phyloP scores from a whole-genome alignment of 53 echinoderm and acorn worm genomes.

The Henricia sp. region DNA sequence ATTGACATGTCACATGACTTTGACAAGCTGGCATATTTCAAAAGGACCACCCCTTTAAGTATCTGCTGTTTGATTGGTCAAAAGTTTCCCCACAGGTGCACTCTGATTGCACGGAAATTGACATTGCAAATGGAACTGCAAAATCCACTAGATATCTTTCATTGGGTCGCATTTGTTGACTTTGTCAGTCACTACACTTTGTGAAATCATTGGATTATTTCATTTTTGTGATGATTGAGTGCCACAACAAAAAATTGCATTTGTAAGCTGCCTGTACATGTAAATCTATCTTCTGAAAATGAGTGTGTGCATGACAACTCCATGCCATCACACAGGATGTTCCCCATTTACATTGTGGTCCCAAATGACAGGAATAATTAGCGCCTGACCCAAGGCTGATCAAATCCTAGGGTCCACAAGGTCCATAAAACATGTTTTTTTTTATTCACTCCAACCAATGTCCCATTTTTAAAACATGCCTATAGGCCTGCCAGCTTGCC shows the following conservation, averaged over 20 bases:
- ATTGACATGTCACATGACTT: too few species aligned
- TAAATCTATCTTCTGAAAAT: slow-evolving; percentile 45
- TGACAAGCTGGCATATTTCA: too few species aligned
- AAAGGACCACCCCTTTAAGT: too few species aligned
- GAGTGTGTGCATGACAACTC: slow-evolving; percentile 22
- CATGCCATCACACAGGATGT: not conserved
- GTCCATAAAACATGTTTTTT: slow-evolving; percentile 37
- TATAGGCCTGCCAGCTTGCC: slow-evolving; percentile 8
- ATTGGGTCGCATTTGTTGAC: too few species aligned
- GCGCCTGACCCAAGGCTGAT: slow-evolving; percentile 6
- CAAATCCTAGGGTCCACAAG: slow-evolving; percentile 20
- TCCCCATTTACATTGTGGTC: slow-evolving; percentile 19
- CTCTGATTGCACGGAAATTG: slow-evolving; percentile 50
- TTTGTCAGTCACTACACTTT: too few species aligned
- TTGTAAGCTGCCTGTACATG: slow-evolving; percentile 31
- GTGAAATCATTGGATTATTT: too few species aligned
- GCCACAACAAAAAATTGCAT: too few species aligned
- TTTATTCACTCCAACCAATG: slow-evolving; percentile 47
- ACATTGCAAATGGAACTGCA: too few species aligned
- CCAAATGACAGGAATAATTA: slow-evolving; percentile 37
- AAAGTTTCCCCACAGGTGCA: not conserved
- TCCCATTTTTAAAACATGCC: slow-evolving; percentile 65
- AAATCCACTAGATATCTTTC: too few species aligned
- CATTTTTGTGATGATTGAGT: too few species aligned
- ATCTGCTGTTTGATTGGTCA: slow-evolving; percentile 18